Conservation (phyloP, 2,113 vertebrate genomes). For the Motacilla alba region DNA sequence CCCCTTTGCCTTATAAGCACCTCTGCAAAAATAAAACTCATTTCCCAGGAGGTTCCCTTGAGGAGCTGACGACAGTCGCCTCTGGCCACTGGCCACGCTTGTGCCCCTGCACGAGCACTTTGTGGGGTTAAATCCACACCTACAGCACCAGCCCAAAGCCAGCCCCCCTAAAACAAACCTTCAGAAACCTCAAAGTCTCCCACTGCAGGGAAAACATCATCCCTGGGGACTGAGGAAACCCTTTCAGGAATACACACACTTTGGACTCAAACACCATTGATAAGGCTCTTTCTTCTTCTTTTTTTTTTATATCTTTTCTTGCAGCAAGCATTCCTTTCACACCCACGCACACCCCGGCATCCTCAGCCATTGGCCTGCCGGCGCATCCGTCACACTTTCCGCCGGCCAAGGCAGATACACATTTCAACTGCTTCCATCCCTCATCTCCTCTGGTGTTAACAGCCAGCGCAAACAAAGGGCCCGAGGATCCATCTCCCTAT, state of each 20-base stretch:
- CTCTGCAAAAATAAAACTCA: background rate
- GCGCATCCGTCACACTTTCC: constrained; percentile 38
- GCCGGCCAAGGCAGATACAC: constrained; percentile 6
- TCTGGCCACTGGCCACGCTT: background rate
- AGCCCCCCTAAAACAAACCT: background rate
- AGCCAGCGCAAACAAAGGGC: constrained; percentile 38
- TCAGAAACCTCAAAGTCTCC: background rate
- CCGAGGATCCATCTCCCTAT: background rate
- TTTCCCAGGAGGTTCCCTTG: background rate
- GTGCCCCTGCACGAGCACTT: fast-evolving
- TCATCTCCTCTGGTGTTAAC: constrained; percentile 16
- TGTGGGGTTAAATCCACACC: background rate
- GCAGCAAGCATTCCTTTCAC: constrained; percentile 33
- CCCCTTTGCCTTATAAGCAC: background rate
- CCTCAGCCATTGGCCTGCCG: background rate
- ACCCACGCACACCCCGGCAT: constrained; percentile 22
- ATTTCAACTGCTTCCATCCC: constrained; percentile 26
- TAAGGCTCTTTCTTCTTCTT: background rate
- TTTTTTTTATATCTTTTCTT: background rate
- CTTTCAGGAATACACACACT: background rate
- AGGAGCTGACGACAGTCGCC: fast-evolving
- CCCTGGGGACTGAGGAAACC: background rate
- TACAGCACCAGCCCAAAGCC: background rate
- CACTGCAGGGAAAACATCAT: background rate
- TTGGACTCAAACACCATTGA: background rate